A percentile compares a stretch with the other conserved stretches of the same genome.
Conservation (phyloP, 2,113 vertebrate genomes). For the Hippopotamus amphibius region DNA sequence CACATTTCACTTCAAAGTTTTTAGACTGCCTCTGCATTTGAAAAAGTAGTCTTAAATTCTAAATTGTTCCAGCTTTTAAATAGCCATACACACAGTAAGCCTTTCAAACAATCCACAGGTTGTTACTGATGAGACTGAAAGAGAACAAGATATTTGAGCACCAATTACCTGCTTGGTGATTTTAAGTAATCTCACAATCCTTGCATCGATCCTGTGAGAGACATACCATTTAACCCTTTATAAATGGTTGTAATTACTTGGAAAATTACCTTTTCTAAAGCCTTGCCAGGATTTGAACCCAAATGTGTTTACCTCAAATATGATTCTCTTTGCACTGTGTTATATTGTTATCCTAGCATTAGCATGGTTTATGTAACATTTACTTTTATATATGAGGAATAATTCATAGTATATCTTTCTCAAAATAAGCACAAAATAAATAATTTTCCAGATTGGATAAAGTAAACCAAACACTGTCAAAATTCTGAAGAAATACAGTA, state of each 20-base stretch:
- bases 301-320: conserved; percentile 28
- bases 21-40: neutral
- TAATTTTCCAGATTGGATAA: conserved; percentile 1
- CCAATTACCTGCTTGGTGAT: conserved; percentile 18
- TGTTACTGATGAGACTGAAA: conserved; percentile 17
- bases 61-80: neutral
- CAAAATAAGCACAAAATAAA: neutral
- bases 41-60: conserved; percentile 5
- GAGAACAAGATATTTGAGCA: conserved; percentile 32
- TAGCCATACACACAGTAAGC: neutral
- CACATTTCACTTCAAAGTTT: conserved; percentile 18
- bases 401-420: neutral
- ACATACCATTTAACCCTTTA: conserved; percentile 14
- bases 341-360: neutral
- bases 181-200: conserved; percentile 17
- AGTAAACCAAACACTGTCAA: conserved; percentile 33
- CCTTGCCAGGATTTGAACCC: neutral
- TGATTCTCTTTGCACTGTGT: neutral
- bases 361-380: neutral
- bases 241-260: conserved; percentile 39
- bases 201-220: conserved; percentile 17
- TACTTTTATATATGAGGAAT: conserved; percentile 22
- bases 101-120: conserved; percentile 34
- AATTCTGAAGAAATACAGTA: conserved; percentile 45
- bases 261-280: conserved; percentile 55